Conservation (phyloP, 2,888 invertebrate genomes). For the Hofmannophila pseudospretella region DNA sequence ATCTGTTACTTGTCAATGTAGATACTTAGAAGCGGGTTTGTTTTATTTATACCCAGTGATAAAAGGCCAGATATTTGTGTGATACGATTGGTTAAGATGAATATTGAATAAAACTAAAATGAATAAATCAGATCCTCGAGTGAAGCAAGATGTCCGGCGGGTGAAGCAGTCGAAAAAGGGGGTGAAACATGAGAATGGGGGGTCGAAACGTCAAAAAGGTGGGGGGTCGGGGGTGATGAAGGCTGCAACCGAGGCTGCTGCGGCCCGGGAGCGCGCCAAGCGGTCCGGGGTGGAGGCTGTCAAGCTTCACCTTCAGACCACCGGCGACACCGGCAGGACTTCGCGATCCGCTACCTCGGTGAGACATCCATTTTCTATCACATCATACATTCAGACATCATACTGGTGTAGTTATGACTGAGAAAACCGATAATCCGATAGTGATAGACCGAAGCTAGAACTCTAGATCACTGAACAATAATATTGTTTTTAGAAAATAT, state of each 20-base stretch:
- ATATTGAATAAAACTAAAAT: constrained; percentile 36
- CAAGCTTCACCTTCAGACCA: constrained; percentile 56
- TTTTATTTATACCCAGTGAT: constrained; percentile 24
- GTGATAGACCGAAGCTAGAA: too few relatives aligned
- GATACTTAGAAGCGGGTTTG: constrained; percentile 34
- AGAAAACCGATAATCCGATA: too few relatives aligned
- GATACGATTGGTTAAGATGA: constrained; percentile 17
- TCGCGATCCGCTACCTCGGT: constrained; percentile 69
- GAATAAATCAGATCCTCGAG: constrained; percentile 54
- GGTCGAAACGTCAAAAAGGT: constrained; percentile 26
- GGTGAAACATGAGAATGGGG: constrained; percentile 29
- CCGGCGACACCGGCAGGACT: constrained; percentile 63
- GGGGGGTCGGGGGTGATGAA: constrained; percentile 21
- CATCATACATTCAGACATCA: too few relatives aligned
- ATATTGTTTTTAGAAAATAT: too few relatives aligned
- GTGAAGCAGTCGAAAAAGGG: constrained; percentile 28
- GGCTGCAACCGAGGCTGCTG: constrained; percentile 22
- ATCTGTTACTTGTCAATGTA: constrained; percentile 35
- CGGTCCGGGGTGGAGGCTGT: constrained; percentile 68
- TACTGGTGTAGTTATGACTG: too few relatives aligned
- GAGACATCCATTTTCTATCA: too few relatives aligned
- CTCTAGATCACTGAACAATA: too few relatives aligned
- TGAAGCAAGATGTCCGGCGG: constrained; percentile 36
- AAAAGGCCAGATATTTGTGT: constrained; percentile 16
- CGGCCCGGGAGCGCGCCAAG: constrained; percentile 39